Evolutionary conservation across 2,797 vertebrate genomes (phyloP).

Genomic region (Emys orbicularis): DNA sequence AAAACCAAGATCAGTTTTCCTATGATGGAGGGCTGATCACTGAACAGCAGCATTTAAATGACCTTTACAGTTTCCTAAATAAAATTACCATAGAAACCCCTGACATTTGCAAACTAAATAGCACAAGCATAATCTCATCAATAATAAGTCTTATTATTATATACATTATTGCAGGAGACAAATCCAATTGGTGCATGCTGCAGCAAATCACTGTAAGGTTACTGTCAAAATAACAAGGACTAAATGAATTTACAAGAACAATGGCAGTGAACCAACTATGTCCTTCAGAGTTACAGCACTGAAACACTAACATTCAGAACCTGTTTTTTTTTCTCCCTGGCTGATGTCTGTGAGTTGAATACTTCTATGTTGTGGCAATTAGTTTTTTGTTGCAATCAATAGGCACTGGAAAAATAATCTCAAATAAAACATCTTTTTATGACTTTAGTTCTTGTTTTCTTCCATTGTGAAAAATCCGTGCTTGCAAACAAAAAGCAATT

Average conservation of each 20-base stretch:
- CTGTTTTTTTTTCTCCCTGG: neutral
- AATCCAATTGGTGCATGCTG: constrained; percentile 75
- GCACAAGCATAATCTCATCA: constrained; percentile 79
- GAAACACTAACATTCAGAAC: constrained; percentile 50
- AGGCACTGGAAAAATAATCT: neutral
- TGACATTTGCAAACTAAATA: constrained; percentile 84
- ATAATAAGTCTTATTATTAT: constrained; percentile 80
- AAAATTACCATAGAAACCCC: constrained; percentile 81
- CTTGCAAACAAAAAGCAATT: neutral
- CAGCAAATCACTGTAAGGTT: constrained; percentile 78
- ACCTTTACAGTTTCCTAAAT: constrained; percentile 83
- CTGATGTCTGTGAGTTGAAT: constrained; percentile 34
- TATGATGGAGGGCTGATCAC: constrained; percentile 67
- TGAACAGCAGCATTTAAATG: constrained; percentile 78
- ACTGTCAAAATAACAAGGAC: constrained; percentile 80
- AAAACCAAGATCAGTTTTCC: constrained; percentile 22
- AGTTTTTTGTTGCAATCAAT: constrained; percentile 12
- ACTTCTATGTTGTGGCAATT: constrained; percentile 40
- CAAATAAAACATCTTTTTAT: neutral
- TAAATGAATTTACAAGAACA: constrained; percentile 74
- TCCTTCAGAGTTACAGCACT: constrained; percentile 46
- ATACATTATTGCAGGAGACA: constrained; percentile 80
- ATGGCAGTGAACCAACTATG: constrained; percentile 69
- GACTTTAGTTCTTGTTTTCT: constrained; percentile 8
- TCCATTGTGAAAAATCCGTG: neutral